Percentiles rank a stretch among this genome's conserved stretches.
phyloP scores from a whole-genome alignment of 2,113 vertebrate genomes.

The Donacobius atricapilla region DNA sequence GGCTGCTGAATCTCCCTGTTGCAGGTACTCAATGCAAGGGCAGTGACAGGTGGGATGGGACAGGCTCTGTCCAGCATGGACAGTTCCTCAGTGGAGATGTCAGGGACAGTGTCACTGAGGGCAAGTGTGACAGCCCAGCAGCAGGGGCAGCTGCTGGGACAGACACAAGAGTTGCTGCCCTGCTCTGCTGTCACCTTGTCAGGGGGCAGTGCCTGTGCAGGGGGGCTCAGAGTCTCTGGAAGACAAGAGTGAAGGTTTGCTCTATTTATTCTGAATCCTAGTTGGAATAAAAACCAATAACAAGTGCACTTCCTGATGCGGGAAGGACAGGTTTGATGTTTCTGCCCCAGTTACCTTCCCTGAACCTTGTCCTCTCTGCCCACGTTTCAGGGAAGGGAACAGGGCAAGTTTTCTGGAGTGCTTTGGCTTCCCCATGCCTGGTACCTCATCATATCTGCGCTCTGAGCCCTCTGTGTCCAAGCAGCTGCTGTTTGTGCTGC shows the following conservation, averaged over 20 bases:
- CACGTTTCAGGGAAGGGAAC: fast-evolving
- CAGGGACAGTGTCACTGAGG: no score
- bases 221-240: background rate
- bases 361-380: background rate
- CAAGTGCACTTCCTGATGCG: fast-evolving
- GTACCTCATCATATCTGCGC: fast-evolving
- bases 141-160: no score
- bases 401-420: background rate
- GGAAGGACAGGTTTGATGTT: background rate
- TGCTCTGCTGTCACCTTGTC: background rate
- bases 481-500: background rate
- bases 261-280: background rate
- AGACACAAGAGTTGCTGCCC: no score
- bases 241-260: background rate
- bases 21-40: no score
- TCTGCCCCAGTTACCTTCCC: background rate
- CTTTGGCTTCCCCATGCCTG: background rate
- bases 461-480: background rate
- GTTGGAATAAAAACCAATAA: background rate
- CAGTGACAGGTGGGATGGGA: no score
- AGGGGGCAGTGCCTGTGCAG: fast-evolving
- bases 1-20: no score
- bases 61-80: no score
- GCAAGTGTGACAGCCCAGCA: no score
- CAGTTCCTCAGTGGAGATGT: no score